Base-by-base conservation (phyloP, 1,140 invertebrate genomes). In the Ptiloglossa arizonensis region DNA sequence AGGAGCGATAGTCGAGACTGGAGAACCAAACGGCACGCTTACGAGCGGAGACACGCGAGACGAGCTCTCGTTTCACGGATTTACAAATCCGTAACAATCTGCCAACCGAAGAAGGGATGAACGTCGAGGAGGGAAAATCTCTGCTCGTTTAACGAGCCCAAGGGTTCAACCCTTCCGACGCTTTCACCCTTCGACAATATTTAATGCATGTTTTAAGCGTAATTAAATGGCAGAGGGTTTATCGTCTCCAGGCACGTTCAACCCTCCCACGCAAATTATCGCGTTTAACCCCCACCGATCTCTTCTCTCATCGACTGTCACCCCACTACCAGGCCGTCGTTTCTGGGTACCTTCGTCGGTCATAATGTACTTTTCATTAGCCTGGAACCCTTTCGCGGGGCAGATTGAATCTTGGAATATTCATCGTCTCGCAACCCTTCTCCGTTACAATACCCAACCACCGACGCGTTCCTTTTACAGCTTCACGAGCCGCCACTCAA, bases 321-420 rank as follows among this genome's bases (percentile, higher is more conserved):
- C 68, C 82, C 80, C 70, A 35, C 35, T 32, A 41, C 67, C 48
- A 44, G 22, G 13, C 22, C 52, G n/a, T 2, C 38, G 67, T 60
- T 80, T 72, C 62, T 63, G 66, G 64, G 56, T 68, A 60, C 74
- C 80, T 62, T 74, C 68, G 76, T 64, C 80, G 79, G 41, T 80
- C 87, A 85, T 90, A 88, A 90, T 90, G 88, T 89, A 90, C 89
- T 89, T 90, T 90, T 90, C 88, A 90, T 90, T 90, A 90, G 85
- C 88, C 71, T 66, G 85, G 84, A 88, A 88, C 89, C 88, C 89
- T 89, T 84, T 87, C 75, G 69, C 87, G 56, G 56, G 79, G 85
- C 82, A 80, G 81, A 89, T 89, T 89, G 85, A 87, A 64, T 81
- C 85, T 82, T 87, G 85, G 88, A 89, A 90, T 90, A 90, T 90